A percentile compares a stretch with the other conserved stretches of the same genome.
phyloP scores from a whole-genome alignment of 2,888 invertebrate genomes.

The Eupithecia exiguata region DNA sequence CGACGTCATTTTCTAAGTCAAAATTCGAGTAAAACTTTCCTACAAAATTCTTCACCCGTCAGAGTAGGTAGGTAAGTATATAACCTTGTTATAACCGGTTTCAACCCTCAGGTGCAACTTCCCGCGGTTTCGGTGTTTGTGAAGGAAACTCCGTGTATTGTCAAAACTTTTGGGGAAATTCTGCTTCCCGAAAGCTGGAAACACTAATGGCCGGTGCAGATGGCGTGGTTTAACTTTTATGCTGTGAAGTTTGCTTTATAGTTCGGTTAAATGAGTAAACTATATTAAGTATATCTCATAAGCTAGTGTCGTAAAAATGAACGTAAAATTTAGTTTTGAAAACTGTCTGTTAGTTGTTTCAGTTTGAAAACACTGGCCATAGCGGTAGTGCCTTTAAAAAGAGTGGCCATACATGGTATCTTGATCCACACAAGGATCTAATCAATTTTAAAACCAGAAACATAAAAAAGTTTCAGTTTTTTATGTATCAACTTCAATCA shows the following conservation, averaged over 20 bases:
- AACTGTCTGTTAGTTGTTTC: background rate
- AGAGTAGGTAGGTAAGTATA: background rate
- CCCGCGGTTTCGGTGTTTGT: constrained; percentile 25
- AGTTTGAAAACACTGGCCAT: background rate
- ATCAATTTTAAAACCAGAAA: background rate
- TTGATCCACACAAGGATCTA: background rate
- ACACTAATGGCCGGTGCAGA: constrained; percentile 16
- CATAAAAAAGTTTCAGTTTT: background rate
- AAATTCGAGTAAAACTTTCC: background rate
- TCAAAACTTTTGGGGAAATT: constrained; percentile 32
- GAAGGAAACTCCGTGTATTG: constrained; percentile 29
- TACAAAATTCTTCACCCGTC: background rate
- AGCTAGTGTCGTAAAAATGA: background rate
- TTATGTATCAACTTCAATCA: no score
- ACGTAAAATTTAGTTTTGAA: background rate
- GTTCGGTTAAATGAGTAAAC: background rate
- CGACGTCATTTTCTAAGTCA: background rate
- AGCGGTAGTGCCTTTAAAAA: background rate
- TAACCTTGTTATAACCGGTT: background rate
- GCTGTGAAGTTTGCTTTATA: constrained; percentile 3
- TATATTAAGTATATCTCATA: background rate
- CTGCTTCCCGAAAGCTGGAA: constrained; percentile 18
- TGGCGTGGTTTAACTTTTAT: constrained; percentile 27
- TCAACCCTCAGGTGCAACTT: constrained; percentile 35
- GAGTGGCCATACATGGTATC: background rate